These are phyloP conservation scores for Anthoscopus minutus DNA, from an alignment of 2,113 vertebrate genomes.

Conservation along the genomic window DNA sequence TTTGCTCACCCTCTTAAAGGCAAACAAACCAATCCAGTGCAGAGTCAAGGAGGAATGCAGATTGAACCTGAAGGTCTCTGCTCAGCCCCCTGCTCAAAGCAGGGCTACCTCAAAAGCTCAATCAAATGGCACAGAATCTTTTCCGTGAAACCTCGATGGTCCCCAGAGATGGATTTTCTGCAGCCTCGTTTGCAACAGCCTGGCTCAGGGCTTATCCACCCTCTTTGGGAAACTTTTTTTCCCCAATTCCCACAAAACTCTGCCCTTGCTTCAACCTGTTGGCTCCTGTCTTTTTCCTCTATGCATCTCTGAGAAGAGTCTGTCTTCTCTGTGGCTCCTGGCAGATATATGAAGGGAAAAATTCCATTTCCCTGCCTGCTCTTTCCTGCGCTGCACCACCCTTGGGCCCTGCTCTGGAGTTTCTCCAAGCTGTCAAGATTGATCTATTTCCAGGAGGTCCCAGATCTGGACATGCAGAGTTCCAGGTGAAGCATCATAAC, in stretches of 20 bases:
- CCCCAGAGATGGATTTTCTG: not conserved
- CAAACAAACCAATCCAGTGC: not conserved
- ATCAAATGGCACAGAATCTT: not conserved
- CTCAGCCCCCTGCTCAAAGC: no score
- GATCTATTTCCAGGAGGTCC: not conserved
- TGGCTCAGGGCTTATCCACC: not conserved
- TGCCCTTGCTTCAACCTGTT: not conserved
- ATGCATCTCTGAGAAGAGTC: not conserved
- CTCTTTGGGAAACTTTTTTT: not conserved
- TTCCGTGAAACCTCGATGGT: no score
- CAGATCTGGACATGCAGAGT: rapidly evolving
- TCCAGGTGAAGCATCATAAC: not conserved
- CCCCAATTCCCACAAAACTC: not conserved
- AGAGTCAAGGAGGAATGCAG: not conserved
- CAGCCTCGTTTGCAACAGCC: not conserved
- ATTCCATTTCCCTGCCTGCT: not conserved
- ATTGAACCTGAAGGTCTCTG: no score
- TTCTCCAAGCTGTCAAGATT: not conserved
- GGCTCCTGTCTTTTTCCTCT: not conserved
- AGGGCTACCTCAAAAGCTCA: not conserved
- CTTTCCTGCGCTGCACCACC: not conserved
- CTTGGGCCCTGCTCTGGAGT: not conserved
- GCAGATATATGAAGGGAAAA: not conserved
- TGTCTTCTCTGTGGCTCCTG: not conserved
- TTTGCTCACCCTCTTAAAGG: not conserved